Conservation (phyloP, 2,113 vertebrate species). For the Alaudala cheleensis region DNA sequence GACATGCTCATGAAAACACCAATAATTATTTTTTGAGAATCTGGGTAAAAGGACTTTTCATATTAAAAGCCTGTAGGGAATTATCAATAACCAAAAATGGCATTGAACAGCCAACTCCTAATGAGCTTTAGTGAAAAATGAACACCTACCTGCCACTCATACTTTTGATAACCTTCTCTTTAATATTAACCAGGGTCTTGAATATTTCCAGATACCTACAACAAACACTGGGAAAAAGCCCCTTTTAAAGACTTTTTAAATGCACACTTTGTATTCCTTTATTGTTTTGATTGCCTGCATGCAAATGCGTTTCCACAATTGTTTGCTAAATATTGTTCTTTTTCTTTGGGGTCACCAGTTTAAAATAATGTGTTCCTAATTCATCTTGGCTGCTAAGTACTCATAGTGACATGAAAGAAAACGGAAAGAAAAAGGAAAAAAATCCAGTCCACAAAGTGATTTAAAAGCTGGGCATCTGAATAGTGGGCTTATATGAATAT, state of each 20-base stretch:
- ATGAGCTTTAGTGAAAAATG: conserved; percentile 2
- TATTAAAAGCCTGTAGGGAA: not conserved
- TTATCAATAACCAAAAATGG: not conserved
- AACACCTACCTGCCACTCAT: not conserved
- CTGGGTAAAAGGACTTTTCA: not conserved
- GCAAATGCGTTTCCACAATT: not conserved
- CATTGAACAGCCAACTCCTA: not conserved
- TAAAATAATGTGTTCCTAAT: not conserved
- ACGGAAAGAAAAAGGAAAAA: not conserved
- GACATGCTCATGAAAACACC: not conserved
- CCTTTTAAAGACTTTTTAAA: not conserved
- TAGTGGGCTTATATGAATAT: not conserved
- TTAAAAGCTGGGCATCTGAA: not conserved
- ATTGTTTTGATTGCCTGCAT: not conserved
- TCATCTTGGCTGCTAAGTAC: not conserved
- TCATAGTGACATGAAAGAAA: not conserved
- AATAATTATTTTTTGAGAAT: not conserved
- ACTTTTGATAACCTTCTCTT: not conserved
- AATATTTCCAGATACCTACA: not conserved
- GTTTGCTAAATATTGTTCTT: not conserved
- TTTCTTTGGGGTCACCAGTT: not conserved
- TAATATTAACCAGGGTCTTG: not conserved
- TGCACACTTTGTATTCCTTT: not conserved
- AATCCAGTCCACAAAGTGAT: not conserved
- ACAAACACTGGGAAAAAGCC: not conserved